Evolutionary conservation across 2,888 invertebrate genomes (phyloP).

Genomic region (Apamea epomidion): DNA sequence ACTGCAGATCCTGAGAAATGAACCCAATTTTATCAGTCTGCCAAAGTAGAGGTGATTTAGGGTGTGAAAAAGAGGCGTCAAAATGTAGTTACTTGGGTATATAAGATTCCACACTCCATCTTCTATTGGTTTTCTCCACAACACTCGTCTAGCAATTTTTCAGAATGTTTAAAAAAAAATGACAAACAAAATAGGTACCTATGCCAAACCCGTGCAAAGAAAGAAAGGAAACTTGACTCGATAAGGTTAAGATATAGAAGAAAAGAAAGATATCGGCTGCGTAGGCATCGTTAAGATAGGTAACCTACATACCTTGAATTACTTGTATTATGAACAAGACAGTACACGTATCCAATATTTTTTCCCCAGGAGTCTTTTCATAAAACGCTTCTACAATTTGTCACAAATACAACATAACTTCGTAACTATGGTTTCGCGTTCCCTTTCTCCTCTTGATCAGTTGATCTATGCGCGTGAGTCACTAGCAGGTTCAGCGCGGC

Average conservation of each 20-base stretch:
- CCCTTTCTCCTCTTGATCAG: conserved; percentile 17
- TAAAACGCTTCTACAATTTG: background rate
- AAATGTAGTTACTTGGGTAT: too few relatives aligned
- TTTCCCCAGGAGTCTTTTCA: background rate
- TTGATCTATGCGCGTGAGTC: conserved; percentile 53
- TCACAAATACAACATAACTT: background rate
- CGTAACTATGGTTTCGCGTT: background rate
- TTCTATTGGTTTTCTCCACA: background rate
- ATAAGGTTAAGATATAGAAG: background rate
- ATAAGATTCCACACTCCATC: background rate
- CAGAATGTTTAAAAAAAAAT: background rate
- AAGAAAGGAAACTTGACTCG: background rate
- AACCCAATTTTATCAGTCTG: background rate
- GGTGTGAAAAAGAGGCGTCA: too few relatives aligned
- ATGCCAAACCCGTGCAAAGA: background rate
- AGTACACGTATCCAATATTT: background rate
- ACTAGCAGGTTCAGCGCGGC: conserved; percentile 56
- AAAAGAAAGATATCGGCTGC: background rate
- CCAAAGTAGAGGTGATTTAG: background rate
- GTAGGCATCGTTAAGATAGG: background rate
- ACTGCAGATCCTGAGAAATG: conserved; percentile 4
- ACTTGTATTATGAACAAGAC: too few relatives aligned
- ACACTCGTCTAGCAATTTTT: background rate
- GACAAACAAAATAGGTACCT: background rate
- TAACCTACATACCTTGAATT: background rate